phyloP scores from a whole-genome alignment of 2,888 invertebrate species.

The Muschampia plurimacula region DNA sequence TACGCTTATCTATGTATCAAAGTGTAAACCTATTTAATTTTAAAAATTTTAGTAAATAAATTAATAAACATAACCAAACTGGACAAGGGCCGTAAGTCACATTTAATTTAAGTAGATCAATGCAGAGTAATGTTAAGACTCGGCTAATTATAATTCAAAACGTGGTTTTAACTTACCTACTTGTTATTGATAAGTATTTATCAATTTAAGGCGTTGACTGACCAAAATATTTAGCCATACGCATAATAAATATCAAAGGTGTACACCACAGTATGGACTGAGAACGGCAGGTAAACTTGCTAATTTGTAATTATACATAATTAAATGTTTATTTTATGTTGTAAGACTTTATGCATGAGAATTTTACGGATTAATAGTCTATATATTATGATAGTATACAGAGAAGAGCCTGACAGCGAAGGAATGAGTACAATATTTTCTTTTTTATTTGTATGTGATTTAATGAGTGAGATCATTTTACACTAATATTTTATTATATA shows the following conservation, averaged over 20 bases:
- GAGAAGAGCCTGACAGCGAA: not conserved
- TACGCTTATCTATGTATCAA: not conserved
- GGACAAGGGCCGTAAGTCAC: not conserved
- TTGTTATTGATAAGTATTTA: not conserved
- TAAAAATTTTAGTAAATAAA: not conserved
- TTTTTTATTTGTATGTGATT: constrained; percentile 22
- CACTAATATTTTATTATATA: constrained; percentile 6
- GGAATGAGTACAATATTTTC: constrained; percentile 10
- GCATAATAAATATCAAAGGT: not conserved
- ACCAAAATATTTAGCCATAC: not conserved
- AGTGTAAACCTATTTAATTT: not conserved
- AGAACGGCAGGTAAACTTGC: not conserved
- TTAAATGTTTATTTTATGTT: not conserved
- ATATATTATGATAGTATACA: not conserved
- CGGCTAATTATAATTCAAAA: too few relatives aligned
- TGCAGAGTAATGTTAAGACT: not conserved
- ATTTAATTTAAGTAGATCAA: too few relatives aligned
- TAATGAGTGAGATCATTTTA: constrained; percentile 27
- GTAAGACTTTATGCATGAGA: not conserved
- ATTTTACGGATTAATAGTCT: not conserved
- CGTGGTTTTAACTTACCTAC: not conserved
- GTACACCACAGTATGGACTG: not conserved
- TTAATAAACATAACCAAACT: not conserved
- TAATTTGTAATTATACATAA: not conserved
- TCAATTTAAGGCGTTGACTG: not conserved